A percentile compares a stretch with the other conserved stretches of the same genome.
These are phyloP conservation scores for Triplophysa siluroides DNA, from an alignment of 2,113 vertebrate genomes.

Conservation along the genomic window DNA sequence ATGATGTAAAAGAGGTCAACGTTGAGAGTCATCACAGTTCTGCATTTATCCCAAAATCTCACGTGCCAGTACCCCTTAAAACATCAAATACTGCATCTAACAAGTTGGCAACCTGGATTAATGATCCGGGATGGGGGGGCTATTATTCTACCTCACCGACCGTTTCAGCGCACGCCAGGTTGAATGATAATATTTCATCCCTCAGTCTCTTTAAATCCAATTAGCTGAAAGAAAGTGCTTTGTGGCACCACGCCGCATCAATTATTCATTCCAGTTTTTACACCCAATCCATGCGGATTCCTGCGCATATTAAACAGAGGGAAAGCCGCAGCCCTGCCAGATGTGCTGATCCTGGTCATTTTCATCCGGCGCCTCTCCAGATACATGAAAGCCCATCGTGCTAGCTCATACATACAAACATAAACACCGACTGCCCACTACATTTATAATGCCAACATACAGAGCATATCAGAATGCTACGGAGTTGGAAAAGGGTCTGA, in stretches of 20 bases:
- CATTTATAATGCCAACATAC: slow-evolving; percentile 28
- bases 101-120: slow-evolving; percentile 51
- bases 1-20: slow-evolving; percentile 35
- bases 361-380: slow-evolving; percentile 62
- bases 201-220: slow-evolving; percentile 68
- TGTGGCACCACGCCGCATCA: slow-evolving; percentile 67
- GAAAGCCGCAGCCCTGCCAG: slow-evolving; percentile 62
- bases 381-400: slow-evolving; percentile 47
- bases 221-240: slow-evolving; percentile 71
- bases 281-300: slow-evolving; percentile 67
- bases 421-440: slow-evolving; percentile 4
- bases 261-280: slow-evolving; percentile 75
- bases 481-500: slow-evolving; percentile 15
- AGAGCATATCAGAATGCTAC: not conserved
- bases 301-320: slow-evolving; percentile 71
- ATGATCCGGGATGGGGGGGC: slow-evolving; percentile 47
- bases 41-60: not conserved
- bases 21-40: slow-evolving; percentile 15
- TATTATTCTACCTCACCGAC: slow-evolving; percentile 56
- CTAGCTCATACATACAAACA: slow-evolving; percentile 27
- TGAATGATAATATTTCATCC: slow-evolving; percentile 55
- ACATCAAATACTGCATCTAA: slow-evolving; percentile 23
- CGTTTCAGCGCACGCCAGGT: slow-evolving; percentile 41
- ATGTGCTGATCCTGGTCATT: slow-evolving; percentile 67
- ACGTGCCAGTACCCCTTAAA: slow-evolving; percentile 19